phyloP scores from a whole-genome alignment of 2,797 vertebrate species.

The Falco naumanni region DNA sequence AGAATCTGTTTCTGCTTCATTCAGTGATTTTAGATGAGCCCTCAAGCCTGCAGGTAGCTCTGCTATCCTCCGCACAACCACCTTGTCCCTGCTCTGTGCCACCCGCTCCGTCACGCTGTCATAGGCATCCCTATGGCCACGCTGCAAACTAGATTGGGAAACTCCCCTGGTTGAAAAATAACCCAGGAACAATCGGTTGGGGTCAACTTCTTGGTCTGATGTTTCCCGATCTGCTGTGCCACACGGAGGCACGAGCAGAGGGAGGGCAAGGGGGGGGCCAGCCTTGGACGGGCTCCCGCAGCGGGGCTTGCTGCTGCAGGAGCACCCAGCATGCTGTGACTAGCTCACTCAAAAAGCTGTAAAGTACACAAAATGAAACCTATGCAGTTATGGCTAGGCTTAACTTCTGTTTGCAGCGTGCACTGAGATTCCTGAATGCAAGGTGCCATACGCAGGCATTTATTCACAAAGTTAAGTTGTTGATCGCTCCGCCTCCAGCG shows the following conservation, averaged over 20 bases:
- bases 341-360: neutral
- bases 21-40: neutral
- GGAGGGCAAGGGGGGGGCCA: neutral
- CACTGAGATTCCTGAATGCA: neutral
- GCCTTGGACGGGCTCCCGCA: neutral
- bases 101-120: rapidly evolving
- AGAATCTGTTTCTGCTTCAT: neutral
- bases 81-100: neutral
- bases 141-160: neutral
- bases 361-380: neutral
- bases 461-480: neutral
- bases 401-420: neutral
- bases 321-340: neutral
- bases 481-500: rapidly evolving
- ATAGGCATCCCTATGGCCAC: neutral
- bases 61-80: neutral
- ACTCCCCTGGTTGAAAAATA: conserved; percentile 34
- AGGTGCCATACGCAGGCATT: rapidly evolving
- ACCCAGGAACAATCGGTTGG: neutral
- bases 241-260: rapidly evolving
- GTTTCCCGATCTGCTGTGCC: neutral
- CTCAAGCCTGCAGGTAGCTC: neutral
- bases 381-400: neutral
- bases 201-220: neutral
- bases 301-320: neutral